Percentiles rank a stretch among this genome's conserved stretches.
These are phyloP conservation scores for Liposcelis brunnea DNA, from an alignment of 2,888 invertebrate species.

Conservation along the genomic window DNA sequence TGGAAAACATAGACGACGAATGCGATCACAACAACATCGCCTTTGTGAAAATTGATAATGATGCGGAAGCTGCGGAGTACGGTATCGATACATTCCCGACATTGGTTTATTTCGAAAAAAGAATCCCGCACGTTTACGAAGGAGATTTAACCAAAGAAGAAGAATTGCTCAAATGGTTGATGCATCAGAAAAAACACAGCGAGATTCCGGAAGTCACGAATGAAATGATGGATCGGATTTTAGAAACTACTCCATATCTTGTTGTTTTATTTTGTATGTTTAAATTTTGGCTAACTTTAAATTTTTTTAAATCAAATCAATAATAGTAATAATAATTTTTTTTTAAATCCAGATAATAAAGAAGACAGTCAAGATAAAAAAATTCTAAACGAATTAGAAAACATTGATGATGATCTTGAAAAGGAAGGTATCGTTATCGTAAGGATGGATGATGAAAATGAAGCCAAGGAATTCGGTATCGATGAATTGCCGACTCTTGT, in stretches of 20 bases:
- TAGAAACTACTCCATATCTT: slow-evolving; percentile 60
- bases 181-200: slow-evolving; percentile 77
- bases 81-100: slow-evolving; percentile 71
- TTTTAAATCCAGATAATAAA: slow-evolving; percentile 52
- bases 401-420: slow-evolving; percentile 80
- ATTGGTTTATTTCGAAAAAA: slow-evolving; percentile 53
- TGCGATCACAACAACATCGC: slow-evolving; percentile 83
- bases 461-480: slow-evolving; percentile 80
- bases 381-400: slow-evolving; percentile 74
- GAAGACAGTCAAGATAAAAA: slow-evolving; percentile 79
- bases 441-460: slow-evolving; percentile 73
- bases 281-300: slow-evolving; percentile 12
- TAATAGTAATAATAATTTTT: neutral
- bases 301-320: neutral
- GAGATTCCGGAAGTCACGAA: slow-evolving; percentile 86
- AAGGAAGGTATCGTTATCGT: slow-evolving; percentile 82
- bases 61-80: slow-evolving; percentile 75
- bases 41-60: slow-evolving; percentile 81
- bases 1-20: slow-evolving; percentile 87
- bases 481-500: slow-evolving; percentile 72
- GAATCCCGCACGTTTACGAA: slow-evolving; percentile 42
- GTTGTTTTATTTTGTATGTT: slow-evolving; percentile 87
- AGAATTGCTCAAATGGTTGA: slow-evolving; percentile 71
- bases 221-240: slow-evolving; percentile 82
- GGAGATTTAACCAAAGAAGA: slow-evolving; percentile 84